Conservation (phyloP, 2,797 vertebrate species). For the Trachops cirrhosus region DNA sequence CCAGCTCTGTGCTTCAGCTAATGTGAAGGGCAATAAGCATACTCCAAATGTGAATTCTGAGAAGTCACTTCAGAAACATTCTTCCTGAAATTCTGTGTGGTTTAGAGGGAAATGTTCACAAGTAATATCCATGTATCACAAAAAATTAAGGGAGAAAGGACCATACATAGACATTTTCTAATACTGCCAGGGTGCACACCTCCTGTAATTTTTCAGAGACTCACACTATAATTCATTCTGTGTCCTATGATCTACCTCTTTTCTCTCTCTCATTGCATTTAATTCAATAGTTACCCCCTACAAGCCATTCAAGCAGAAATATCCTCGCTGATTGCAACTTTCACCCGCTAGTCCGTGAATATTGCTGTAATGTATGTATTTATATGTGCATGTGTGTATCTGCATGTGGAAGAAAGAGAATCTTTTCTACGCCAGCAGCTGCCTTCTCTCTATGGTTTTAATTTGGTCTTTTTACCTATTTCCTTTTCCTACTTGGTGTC, state of each 20-base stretch:
- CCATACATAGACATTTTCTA: conserved; percentile 56
- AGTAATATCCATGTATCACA: neutral
- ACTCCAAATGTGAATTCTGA: conserved; percentile 37
- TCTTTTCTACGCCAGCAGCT: neutral
- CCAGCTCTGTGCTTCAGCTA: neutral
- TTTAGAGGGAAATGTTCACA: neutral
- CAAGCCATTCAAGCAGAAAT: conserved; percentile 75
- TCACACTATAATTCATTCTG: conserved; percentile 71
- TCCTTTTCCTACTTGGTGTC: neutral
- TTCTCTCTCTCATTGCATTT: conserved; percentile 75
- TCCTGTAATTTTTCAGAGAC: conserved; percentile 71
- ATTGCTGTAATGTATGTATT: conserved; percentile 17
- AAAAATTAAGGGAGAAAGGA: conserved; percentile 15
- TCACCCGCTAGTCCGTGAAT: conserved; percentile 57
- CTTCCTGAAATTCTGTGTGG: conserved; percentile 43
- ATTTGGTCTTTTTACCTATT: neutral
- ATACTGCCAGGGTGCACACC: conserved; percentile 61
- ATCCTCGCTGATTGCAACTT: conserved; percentile 74
- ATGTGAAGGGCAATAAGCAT: neutral
- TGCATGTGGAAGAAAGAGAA: neutral
- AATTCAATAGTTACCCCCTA: conserved; percentile 78
- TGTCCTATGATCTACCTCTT: conserved; percentile 73
- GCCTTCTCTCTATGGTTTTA: neutral
- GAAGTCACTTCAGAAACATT: conserved; percentile 11
- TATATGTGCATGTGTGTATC: neutral